These are phyloP conservation scores for Limenitis camilla DNA, from an alignment of 2,888 invertebrate genomes.

Conservation along the genomic window DNA sequence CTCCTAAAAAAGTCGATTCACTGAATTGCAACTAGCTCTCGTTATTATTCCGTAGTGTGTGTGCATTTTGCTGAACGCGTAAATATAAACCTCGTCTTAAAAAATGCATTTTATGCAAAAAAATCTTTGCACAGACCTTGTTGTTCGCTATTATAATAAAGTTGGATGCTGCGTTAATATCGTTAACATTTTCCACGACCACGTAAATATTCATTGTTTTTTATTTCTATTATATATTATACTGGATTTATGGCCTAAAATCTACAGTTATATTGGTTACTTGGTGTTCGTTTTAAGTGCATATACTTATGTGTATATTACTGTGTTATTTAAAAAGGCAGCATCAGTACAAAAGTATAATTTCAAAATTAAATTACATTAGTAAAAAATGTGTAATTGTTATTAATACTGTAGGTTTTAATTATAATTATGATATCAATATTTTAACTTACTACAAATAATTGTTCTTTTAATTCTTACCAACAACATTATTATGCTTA, in stretches of 20 bases:
- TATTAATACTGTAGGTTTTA: too few species aligned
- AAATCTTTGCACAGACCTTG: constrained; percentile 21
- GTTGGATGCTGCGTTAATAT: constrained; percentile 10
- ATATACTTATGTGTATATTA: too few species aligned
- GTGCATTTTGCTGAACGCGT: constrained; percentile 21
- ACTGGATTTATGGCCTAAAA: not conserved
- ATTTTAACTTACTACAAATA: too few species aligned
- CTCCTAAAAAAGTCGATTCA: constrained; percentile 1
- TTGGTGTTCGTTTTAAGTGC: too few species aligned
- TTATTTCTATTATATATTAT: not conserved
- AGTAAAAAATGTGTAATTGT: too few species aligned
- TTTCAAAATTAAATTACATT: too few species aligned
- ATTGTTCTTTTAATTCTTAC: too few species aligned
- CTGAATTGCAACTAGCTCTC: constrained; percentile 13
- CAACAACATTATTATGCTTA: too few species aligned
- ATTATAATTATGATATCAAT: too few species aligned
- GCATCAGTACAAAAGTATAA: too few species aligned
- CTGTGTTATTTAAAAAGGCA: too few species aligned
- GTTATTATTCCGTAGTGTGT: constrained; percentile 20
- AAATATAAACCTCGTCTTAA: constrained; percentile 24
- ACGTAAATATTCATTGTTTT: constrained; percentile 13
- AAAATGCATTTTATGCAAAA: constrained; percentile 29
- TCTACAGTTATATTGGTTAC: too few species aligned
- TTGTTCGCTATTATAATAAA: constrained; percentile 20
- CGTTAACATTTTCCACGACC: constrained; percentile 9